Evolutionary conservation across 2,888 invertebrate species (phyloP).

Genomic region (Cylindroiulus punctatus): DNA sequence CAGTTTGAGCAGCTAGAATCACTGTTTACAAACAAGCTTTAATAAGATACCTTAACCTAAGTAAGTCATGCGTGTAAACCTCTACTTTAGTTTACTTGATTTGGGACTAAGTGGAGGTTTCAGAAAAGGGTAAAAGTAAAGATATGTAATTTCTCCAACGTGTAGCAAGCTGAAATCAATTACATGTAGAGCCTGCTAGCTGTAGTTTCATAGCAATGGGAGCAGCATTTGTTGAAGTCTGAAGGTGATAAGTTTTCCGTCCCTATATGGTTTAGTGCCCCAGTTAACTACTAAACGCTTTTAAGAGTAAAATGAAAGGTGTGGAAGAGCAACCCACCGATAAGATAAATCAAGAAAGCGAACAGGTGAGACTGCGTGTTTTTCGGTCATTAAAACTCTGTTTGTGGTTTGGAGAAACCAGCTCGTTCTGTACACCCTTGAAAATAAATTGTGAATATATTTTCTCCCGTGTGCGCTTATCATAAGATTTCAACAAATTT

Average conservation of each 20-base stretch:
- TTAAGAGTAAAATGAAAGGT: conserved; percentile 42
- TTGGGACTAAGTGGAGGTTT: too few relatives aligned
- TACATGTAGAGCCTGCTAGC: not conserved
- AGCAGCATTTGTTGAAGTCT: not conserved
- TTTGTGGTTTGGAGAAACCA: conserved; percentile 47
- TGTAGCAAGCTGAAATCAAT: not conserved
- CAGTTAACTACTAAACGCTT: conserved; percentile 33
- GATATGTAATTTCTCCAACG: not conserved
- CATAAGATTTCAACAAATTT: conserved; percentile 30
- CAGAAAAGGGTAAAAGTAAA: too few relatives aligned
- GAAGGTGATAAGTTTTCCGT: not conserved
- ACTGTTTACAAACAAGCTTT: too few relatives aligned
- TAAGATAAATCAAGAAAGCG: conserved; percentile 31
- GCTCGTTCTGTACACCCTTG: conserved; percentile 28
- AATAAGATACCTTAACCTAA: too few relatives aligned
- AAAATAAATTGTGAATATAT: conserved; percentile 30
- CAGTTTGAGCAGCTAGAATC: too few relatives aligned
- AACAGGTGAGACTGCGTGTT: conserved; percentile 41
- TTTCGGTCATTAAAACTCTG: conserved; percentile 28
- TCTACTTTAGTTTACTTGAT: too few relatives aligned
- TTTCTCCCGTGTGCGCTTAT: conserved; percentile 8
- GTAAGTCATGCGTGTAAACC: too few relatives aligned
- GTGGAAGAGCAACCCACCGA: conserved; percentile 2
- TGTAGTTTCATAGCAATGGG: not conserved
- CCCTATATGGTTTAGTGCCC: conserved; percentile 42